Evolutionary conservation across 2,113 vertebrate species (phyloP), one percentile per base, ranked within the genome.

Genomic region (Nestor notabilis): DNA sequence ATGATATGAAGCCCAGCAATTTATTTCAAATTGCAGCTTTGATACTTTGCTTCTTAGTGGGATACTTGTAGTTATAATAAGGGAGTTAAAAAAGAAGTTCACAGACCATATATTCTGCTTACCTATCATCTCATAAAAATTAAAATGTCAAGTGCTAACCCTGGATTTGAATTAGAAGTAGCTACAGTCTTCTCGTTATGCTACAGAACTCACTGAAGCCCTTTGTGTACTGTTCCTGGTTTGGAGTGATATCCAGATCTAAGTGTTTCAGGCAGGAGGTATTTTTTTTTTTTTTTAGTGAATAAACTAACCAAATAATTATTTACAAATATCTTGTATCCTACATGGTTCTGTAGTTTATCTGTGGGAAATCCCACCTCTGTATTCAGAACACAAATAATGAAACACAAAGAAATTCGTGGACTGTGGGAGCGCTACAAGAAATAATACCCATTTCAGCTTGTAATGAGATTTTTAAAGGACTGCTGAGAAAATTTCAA

Each of bases 391-490:
- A 56, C 41, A 87, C 43, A 75, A 10, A n/a, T 50, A 71, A 83
- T 37, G 55, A 75, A 92, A 81, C 69, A 75, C 52, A 41, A 61
- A 89, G 72, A 89, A 89, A 89, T 75, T 81, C 60, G 56, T 19
- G 24, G 37, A 83, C 11, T 68, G 83, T n/a, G 89, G 52, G 28
- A 79, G 41, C 29, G 55, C 27, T 50, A 71, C 20, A 68, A 89
- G 88, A 91, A 95, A 87, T 69, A 69, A 91, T 86, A 60, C 11
- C 52, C 27, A 39, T 56, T 90, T 86, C 72, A 61, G 35, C 49
- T 89, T 4, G 2, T 90, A 89, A 97, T 89, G 76, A 89, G 65
- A 83, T 89, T 95, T 93, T 90, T 79, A 69, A 94, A 87, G 80
- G 74, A 76, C 50, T 93, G 21, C 63, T 75, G 80, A 69, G 63